A percentile compares a stretch with the other conserved stretches of the same genome.
Evolutionary conservation across 2,113 vertebrate species (phyloP).

Genomic region (Rhineura floridana): DNA sequence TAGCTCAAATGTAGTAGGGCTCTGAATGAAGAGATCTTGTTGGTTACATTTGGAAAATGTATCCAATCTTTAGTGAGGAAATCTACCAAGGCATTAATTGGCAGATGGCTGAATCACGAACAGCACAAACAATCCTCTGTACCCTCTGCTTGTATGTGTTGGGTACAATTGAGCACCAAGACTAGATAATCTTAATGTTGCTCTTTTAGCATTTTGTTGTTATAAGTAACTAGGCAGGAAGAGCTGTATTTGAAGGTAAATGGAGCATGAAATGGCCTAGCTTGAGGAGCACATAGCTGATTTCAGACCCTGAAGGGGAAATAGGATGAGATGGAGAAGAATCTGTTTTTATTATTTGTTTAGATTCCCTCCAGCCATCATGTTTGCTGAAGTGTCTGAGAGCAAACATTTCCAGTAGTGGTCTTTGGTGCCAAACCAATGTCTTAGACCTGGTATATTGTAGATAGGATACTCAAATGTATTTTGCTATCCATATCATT

Average conservation of each 20-base stretch:
- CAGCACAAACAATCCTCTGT: neutral
- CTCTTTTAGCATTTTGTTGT: constrained; percentile 53
- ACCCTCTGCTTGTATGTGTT: neutral
- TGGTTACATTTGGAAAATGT: neutral
- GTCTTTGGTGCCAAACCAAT: neutral
- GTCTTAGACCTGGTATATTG: neutral
- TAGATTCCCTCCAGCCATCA: constrained; percentile 20
- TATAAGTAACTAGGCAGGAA: constrained; percentile 50
- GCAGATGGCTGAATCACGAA: constrained; percentile 33
- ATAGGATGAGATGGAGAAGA: constrained; percentile 42
- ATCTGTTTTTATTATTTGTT: constrained; percentile 27
- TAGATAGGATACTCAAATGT: neutral
- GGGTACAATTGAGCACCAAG: neutral
- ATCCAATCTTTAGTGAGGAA: constrained; percentile 29
- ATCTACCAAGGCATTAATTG: constrained; percentile 19
- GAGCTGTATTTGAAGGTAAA: constrained; percentile 63
- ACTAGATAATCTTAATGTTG: constrained; percentile 36
- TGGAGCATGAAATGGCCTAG: constrained; percentile 65
- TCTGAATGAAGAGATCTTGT: neutral
- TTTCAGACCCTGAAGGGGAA: constrained; percentile 38
- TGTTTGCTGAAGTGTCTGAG: neutral
- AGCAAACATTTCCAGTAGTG: neutral
- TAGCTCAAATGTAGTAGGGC: constrained; percentile 23
- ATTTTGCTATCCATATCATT: neutral
- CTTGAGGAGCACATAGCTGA: constrained; percentile 51